Evolutionary conservation across 2,113 vertebrate genomes (phyloP), one percentile per base, ranked within the genome.

Genomic region (Pangasianodon hypophthalmus): DNA sequence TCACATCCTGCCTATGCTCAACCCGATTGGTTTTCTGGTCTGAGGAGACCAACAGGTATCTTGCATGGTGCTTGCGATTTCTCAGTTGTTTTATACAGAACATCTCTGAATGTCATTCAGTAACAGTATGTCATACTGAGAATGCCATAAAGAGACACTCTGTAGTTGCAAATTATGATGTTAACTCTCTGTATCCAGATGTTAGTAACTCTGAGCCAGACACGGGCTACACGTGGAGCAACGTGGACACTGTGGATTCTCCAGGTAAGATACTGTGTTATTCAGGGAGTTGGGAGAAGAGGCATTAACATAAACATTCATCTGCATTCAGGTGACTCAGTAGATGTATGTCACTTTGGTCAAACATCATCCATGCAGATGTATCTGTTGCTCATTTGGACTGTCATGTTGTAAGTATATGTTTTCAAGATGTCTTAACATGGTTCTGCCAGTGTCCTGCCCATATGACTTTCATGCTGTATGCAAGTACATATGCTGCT

Each of bases 11-110:
- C 94, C 79, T 94, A 92, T 32, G 91, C 94, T 73, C 95, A 94
- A 64, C 94, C 95, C 10, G 95, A 96, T 88, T 96, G 95, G 94
- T 95, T 94, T 85, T 94, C 95, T 77, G 95, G 93, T 88, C 93
- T 92, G 44, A 94, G 96, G 86, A 94, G 93, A 89, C 93, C 95
- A 87, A 89, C 96, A 96, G 96, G 96, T 97, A 96, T 87, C 81
- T 87, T 56, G 54, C 54, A 89, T 46, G 5, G 6, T 80, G 21
- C 62, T 69, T 41, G n/a, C 6, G 16, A 87, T 79, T 87, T 87
- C 52, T 52, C 44, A 26, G 6, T 44, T 62, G n/a, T 13, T 48
- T 79, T 24, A n/a, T 14, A 64, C 58, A 84, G 13, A 14, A 67
- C 32, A 44, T 69, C 21, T 52, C 24, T 26, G 26, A 44, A 60